Evolutionary conservation across 2,797 vertebrate genomes (phyloP).

Genomic region (Tangara arthus): DNA sequence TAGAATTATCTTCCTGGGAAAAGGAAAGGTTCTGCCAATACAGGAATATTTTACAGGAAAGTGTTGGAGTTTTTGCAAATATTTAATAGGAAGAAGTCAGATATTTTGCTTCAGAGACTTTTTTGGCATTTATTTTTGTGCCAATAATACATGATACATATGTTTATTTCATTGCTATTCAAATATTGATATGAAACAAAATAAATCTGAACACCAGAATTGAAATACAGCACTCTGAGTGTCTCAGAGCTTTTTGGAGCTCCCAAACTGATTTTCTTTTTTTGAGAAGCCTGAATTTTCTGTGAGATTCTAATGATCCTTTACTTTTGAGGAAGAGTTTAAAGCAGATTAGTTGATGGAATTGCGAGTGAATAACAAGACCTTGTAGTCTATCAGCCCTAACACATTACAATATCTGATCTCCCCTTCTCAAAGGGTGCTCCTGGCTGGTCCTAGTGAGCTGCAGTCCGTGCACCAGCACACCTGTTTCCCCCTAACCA

Average conservation of each 20-base stretch:
- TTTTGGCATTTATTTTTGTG: neutral
- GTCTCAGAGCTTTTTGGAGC: neutral
- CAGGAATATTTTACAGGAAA: neutral
- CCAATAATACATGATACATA: neutral
- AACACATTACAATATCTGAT: neutral
- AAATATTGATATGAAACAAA: neutral
- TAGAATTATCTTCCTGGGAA: neutral
- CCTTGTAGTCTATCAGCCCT: neutral
- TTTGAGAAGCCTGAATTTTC: neutral
- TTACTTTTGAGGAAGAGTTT: neutral
- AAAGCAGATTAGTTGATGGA: neutral
- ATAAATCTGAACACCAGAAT: neutral
- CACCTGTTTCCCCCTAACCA: neutral
- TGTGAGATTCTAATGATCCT: neutral
- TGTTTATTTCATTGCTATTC: neutral
- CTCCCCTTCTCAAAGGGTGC: neutral
- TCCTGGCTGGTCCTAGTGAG: accelerated
- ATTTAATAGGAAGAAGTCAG: neutral
- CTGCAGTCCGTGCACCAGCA: neutral
- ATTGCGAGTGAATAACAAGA: neutral
- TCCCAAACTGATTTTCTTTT: neutral
- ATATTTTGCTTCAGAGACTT: neutral
- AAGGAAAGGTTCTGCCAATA: neutral
- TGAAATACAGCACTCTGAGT: neutral
- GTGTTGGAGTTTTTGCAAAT: neutral